Evolutionary conservation across 2,888 invertebrate species (phyloP).

Genomic region (Xestia ashworthii): DNA sequence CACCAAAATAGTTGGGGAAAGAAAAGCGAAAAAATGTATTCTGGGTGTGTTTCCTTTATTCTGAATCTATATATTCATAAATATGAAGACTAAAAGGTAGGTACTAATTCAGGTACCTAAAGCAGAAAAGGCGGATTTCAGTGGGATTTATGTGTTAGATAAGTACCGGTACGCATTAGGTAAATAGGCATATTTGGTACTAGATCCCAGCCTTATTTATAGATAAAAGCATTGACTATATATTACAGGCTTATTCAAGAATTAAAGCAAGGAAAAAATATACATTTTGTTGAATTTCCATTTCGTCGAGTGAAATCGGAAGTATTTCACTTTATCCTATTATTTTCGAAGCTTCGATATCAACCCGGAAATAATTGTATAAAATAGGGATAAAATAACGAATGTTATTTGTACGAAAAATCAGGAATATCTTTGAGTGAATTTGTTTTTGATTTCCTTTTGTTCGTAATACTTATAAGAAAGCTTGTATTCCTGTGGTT

Average conservation of each 20-base stretch:
- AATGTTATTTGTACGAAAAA: constrained; percentile 28
- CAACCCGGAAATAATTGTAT: constrained; percentile 30
- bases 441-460: constrained; percentile 39
- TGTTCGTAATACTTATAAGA: constrained; percentile 33
- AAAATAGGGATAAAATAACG: constrained; percentile 31
- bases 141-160: background rate
- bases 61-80: background rate
- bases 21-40: background rate
- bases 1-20: background rate
- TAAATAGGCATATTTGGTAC: background rate
- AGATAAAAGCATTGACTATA: background rate
- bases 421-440: constrained; percentile 13
- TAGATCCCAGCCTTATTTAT: background rate
- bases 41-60: too few relatives aligned
- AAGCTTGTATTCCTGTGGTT: constrained; percentile 37
- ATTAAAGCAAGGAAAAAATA: background rate
- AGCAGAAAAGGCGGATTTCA: background rate
- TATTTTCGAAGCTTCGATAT: constrained; percentile 5
- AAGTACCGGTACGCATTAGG: background rate
- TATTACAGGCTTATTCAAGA: background rate
- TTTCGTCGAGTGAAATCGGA: background rate
- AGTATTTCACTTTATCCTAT: constrained; percentile 18
- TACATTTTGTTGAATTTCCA: background rate
- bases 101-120: background rate
- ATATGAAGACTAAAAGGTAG: background rate